Evolutionary conservation across 2,888 invertebrate species (phyloP), one percentile per base, ranked within the genome.

Genomic region (Icerya purchasi): DNA sequence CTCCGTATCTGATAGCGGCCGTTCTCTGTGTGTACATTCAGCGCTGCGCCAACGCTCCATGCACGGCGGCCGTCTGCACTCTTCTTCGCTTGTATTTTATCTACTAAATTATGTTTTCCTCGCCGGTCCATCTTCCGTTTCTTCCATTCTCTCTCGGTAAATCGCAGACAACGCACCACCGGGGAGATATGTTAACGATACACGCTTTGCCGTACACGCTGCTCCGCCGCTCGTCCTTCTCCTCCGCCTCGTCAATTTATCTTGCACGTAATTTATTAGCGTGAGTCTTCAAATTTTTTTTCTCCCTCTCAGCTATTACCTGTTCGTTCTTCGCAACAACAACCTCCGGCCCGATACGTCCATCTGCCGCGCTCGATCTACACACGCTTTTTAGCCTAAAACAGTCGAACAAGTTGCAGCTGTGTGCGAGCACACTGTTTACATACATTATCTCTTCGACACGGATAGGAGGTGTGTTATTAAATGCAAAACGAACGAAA

Each of bases 221-320:
- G 36, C 36, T 8, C 36, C n/a, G n/a, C n/a, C n/a, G n/a, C n/a
- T n/a, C n/a, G n/a, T n/a, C n/a, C n/a, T n/a, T n/a, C n/a, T 36
- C 5, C 8, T 36, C 36, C 14, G 5, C 5, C 14, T 36, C 36
- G 36, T 61, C 60, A 57, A 63, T 63, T 61, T 60, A 63, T 63
- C 63, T 63, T 56, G 58, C 50, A 60, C 53, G 61, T 63, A 62
- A 63, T 63, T 63, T 61, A 63, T 63, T 62, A 61, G 57, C 61
- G 50, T 50, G 60, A 61, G 53, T 56, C 60, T 55, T 55, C 53
- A 56, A 56, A 60, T 56, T 60, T 56, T 56, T 14, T 50, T 36
- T 36, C 36, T 14, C 14, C 36, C 36, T 36, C 36, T 36, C 36
- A 36, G 14, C 14, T 36, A 36, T 36, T 14, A n/a, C n/a, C n/a